A percentile compares a stretch with the other conserved stretches of the same genome.
Conservation (phyloP, 2,113 vertebrate genomes). For the Apteryx owenii region DNA sequence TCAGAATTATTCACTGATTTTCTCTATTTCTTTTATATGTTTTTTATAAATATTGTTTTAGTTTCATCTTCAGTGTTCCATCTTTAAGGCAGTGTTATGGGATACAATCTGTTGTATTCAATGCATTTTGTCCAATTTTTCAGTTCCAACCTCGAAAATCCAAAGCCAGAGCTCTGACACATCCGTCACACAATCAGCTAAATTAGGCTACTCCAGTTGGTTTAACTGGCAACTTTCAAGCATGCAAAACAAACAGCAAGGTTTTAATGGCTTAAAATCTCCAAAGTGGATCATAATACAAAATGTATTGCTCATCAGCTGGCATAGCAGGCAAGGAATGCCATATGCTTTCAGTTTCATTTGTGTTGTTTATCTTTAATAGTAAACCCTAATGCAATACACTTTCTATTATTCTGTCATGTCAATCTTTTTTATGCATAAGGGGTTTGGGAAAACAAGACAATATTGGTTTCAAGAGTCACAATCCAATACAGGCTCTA, state of each 20-base stretch:
- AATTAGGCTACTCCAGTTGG: conserved; percentile 59
- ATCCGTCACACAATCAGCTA: conserved; percentile 52
- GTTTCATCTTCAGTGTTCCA: not conserved
- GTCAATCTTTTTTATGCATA: conserved; percentile 55
- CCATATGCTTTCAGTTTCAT: conserved; percentile 69
- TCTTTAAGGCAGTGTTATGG: not conserved
- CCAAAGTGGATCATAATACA: conserved; percentile 71
- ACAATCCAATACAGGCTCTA: conserved; percentile 7
- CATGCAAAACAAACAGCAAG: conserved; percentile 56
- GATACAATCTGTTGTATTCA: not conserved
- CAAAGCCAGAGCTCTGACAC: conserved; percentile 26
- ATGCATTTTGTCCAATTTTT: not conserved
- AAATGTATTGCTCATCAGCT: conserved; percentile 63
- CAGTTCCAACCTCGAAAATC: not conserved
- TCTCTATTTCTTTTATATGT: not conserved
- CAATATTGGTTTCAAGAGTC: conserved; percentile 8
- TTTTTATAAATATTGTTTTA: not conserved
- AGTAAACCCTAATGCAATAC: conserved; percentile 44
- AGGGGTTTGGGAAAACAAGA: conserved; percentile 29
- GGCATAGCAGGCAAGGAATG: conserved; percentile 46
- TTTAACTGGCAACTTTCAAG: conserved; percentile 58
- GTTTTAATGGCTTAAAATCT: conserved; percentile 69
- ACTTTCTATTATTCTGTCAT: conserved; percentile 47
- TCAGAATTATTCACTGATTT: not conserved
- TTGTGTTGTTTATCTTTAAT: conserved; percentile 63